Conservation (phyloP, 2,888 invertebrate species). For the Neelides folsomi region DNA sequence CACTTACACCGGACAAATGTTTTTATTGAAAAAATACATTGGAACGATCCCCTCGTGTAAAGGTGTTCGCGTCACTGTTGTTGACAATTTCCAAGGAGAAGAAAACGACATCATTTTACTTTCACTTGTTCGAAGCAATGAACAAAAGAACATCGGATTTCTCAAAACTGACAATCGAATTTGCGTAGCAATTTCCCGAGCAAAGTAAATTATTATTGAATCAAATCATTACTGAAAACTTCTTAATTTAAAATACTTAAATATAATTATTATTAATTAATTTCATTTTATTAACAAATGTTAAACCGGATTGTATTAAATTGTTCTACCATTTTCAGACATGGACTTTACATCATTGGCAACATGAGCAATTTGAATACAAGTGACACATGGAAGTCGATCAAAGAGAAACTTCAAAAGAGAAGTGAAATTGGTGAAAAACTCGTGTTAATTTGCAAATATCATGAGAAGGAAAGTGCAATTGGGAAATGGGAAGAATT, state of each 20-base stretch:
- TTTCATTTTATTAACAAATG: too few species aligned
- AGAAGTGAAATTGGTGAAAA: constrained; percentile 19
- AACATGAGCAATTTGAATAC: constrained; percentile 40
- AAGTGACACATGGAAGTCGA: constrained; percentile 33
- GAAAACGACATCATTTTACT: constrained; percentile 64
- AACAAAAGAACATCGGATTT: constrained; percentile 54
- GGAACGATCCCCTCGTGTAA: constrained; percentile 35
- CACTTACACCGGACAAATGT: constrained; percentile 57
- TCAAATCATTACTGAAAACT: background rate
- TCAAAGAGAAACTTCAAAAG: constrained; percentile 20
- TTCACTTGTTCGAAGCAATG: constrained; percentile 64
- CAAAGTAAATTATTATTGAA: constrained; percentile 39
- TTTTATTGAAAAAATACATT: constrained; percentile 44
- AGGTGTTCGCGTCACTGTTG: constrained; percentile 50
- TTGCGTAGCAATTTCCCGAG: constrained; percentile 64
- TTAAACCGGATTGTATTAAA: background rate
- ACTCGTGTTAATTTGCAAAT: constrained; percentile 27
- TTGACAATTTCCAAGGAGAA: constrained; percentile 71
- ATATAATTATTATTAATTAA: too few species aligned
- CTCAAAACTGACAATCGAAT: constrained; percentile 55
- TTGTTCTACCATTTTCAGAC: constrained; percentile 10
- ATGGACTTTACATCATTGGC: constrained; percentile 58
- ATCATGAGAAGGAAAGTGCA: constrained; percentile 18
- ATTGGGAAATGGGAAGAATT: constrained; percentile 17
- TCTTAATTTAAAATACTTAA: too few species aligned